Evolutionary conservation across 2,797 vertebrate genomes (phyloP).

Genomic region (Neosilurus hyrtlii): DNA sequence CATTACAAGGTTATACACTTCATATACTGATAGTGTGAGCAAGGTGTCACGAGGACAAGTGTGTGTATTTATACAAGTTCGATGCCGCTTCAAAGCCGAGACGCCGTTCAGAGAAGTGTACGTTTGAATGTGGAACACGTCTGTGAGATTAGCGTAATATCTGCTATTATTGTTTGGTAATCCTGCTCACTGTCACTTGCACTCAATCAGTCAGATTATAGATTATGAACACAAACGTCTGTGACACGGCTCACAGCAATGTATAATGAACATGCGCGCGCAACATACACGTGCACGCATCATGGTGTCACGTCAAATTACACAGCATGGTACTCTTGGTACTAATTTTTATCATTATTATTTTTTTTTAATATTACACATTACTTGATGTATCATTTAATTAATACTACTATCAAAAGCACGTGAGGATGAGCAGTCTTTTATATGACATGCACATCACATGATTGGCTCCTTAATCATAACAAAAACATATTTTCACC

Average conservation of each 20-base stretch:
- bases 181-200: conserved; percentile 80
- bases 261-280: neutral
- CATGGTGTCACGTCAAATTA: neutral
- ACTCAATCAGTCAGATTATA: conserved; percentile 80
- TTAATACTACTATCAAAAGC: no score
- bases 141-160: conserved; percentile 75
- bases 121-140: conserved; percentile 66
- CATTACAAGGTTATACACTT: neutral
- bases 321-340: neutral
- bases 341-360: no score
- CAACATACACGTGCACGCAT: conserved; percentile 11
- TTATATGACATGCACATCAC: no score
- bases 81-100: neutral
- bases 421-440: no score
- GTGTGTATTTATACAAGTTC: neutral
- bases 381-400: neutral
- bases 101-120: conserved; percentile 53
- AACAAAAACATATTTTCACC: no score
- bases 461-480: no score
- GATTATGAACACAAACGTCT: conserved; percentile 68
- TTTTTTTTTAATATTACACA: neutral
- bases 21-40: neutral
- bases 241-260: neutral
- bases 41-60: neutral
- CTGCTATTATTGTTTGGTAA: conserved; percentile 81